Evolutionary conservation across 2,888 invertebrate species (phyloP).

Genomic region (Drosophila nigricruria): DNA sequence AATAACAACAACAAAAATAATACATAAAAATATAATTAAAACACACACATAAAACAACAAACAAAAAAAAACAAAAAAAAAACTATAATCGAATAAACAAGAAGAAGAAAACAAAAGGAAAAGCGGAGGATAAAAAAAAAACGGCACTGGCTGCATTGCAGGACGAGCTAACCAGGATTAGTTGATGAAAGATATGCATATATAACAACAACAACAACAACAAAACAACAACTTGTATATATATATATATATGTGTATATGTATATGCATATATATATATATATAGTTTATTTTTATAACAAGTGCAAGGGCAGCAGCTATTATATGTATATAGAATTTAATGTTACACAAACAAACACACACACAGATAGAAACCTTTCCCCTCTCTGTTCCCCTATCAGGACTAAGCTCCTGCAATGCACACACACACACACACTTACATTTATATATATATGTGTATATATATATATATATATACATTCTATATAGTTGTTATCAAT

Average conservation of each 20-base stretch:
- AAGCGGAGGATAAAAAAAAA: not conserved
- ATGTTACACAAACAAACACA: conserved; percentile 35
- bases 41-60: not conserved
- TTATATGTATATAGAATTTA: conserved; percentile 42
- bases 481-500: conserved; percentile 30
- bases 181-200: conserved; percentile 16
- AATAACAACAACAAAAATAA: conserved; percentile 1
- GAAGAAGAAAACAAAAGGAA: not conserved
- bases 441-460: not conserved
- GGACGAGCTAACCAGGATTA: conserved; percentile 28
- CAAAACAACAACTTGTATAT: not conserved
- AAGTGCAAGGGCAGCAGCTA: conserved; percentile 14
- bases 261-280: conserved; percentile 2
- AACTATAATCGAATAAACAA: conserved; percentile 23
- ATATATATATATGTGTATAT: not conserved
- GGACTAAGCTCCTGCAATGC: conserved; percentile 17
- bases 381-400: not conserved
- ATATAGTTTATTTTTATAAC: conserved; percentile 47
- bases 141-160: conserved; percentile 37
- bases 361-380: not conserved
- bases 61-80: conserved; percentile 1
- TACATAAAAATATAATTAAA: not conserved
- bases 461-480: conserved; percentile 5
- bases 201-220: conserved; percentile 15
- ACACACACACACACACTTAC: not conserved